These are phyloP conservation scores for Fregetta grallaria DNA, from an alignment of 2,113 vertebrate genomes.

Conservation along the genomic window DNA sequence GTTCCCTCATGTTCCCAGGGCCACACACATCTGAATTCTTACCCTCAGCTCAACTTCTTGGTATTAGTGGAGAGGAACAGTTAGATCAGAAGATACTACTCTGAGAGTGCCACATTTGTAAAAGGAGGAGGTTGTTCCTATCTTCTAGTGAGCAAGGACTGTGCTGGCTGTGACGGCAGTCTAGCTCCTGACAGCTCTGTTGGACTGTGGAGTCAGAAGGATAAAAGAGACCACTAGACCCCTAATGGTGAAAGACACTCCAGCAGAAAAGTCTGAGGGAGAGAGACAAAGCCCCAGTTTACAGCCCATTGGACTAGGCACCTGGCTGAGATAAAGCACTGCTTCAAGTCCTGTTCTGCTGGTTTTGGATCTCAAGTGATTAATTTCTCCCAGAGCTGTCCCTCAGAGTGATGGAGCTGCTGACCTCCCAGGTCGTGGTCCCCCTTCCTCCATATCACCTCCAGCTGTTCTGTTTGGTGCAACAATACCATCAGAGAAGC, in stretches of 20 bases:
- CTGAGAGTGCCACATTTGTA: background rate
- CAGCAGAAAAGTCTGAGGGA: background rate
- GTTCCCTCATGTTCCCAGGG: background rate
- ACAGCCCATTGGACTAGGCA: background rate
- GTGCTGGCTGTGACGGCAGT: background rate
- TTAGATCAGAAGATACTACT: background rate
- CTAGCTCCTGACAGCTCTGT: background rate
- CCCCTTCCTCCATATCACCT: background rate
- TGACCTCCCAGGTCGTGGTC: background rate
- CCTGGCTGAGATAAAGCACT: background rate
- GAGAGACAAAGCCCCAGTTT: background rate
- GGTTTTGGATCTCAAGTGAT: background rate
- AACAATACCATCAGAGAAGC: background rate
- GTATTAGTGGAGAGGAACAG: background rate
- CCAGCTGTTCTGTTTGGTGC: background rate
- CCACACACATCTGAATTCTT: background rate
- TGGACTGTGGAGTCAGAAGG: background rate
- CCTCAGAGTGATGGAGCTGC: background rate
- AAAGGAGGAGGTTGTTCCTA: background rate
- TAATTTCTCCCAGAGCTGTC: background rate
- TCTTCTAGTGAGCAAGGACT: background rate
- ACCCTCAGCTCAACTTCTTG: background rate
- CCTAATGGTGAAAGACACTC: background rate
- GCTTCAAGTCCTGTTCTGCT: background rate
- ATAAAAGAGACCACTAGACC: background rate